phyloP scores from a whole-genome alignment of 2,888 invertebrate species.

The Cataglyphis rosenhaueri region DNA sequence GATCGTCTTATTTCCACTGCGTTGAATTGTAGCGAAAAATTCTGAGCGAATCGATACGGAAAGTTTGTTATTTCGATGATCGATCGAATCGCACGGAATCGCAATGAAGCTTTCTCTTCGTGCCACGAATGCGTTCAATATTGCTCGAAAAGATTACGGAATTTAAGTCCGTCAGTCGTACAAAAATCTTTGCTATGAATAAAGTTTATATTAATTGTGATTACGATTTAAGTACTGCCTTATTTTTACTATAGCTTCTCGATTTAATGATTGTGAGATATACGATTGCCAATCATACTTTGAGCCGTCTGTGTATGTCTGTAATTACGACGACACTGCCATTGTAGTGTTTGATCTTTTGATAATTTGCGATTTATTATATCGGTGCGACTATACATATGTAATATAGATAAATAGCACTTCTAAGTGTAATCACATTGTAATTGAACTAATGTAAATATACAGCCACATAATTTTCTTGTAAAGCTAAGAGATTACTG shows the following conservation, averaged over 20 bases:
- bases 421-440: conserved; percentile 70
- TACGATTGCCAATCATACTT: conserved; percentile 22
- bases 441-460: conserved; percentile 76
- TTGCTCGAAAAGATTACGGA: neutral
- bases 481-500: conserved; percentile 74
- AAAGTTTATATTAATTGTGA: conserved; percentile 25
- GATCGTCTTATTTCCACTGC: neutral
- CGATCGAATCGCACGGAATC: neutral
- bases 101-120: conserved; percentile 16
- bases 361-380: conserved; percentile 45
- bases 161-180: conserved; percentile 2
- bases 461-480: conserved; percentile 68
- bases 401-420: conserved; percentile 73
- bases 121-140: conserved; percentile 38
- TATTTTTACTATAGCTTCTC: conserved; percentile 31
- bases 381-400: conserved; percentile 68
- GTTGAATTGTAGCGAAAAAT: conserved; percentile 17
- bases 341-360: conserved; percentile 45
- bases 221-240: conserved; percentile 37
- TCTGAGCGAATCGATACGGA: neutral
- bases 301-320: neutral
- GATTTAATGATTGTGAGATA: conserved; percentile 10
- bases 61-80: neutral
- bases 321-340: conserved; percentile 57
- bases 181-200: neutral